Percentiles rank a stretch among this genome's conserved stretches.
These are phyloP conservation scores for Noctua comes DNA, from an alignment of 2,888 invertebrate species.

Conservation along the genomic window DNA sequence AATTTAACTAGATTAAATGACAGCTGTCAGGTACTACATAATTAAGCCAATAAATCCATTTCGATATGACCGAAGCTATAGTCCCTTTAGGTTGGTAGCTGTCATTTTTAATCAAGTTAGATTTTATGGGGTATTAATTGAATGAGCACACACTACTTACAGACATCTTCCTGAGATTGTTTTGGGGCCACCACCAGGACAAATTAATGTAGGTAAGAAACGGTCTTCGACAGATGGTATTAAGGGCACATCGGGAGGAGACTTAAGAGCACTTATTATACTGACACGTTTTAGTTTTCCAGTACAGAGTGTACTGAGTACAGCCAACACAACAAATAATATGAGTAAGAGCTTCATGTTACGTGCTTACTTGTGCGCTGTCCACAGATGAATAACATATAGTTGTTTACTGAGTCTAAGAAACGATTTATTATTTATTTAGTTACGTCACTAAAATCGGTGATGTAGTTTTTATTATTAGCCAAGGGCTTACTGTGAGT, in stretches of 20 bases:
- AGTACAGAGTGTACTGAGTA: slow-evolving; percentile 10
- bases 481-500: neutral
- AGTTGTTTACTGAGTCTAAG: no score
- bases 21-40: no score
- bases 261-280: no score
- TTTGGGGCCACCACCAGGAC: slow-evolving; percentile 23
- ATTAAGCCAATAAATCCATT: neutral
- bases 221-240: neutral
- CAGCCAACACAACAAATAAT: slow-evolving; percentile 9
- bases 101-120: neutral
- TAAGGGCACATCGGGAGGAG: neutral
- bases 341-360: slow-evolving; percentile 4
- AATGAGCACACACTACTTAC: slow-evolving; percentile 18
- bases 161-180: slow-evolving; percentile 21
- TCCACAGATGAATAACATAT: neutral
- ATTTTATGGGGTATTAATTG: neutral
- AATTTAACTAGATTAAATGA: neutral
- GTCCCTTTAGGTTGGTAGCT: neutral
- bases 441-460: neutral
- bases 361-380: neutral
- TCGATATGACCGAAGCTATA: neutral
- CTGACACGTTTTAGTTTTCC: neutral
- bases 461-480: neutral
- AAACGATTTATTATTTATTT: no score
- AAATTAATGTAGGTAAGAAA: neutral